phyloP scores from a whole-genome alignment of 30 jellyfish, hydroid and myxozoan genomes.

The Turritopsis dohrnii region DNA sequence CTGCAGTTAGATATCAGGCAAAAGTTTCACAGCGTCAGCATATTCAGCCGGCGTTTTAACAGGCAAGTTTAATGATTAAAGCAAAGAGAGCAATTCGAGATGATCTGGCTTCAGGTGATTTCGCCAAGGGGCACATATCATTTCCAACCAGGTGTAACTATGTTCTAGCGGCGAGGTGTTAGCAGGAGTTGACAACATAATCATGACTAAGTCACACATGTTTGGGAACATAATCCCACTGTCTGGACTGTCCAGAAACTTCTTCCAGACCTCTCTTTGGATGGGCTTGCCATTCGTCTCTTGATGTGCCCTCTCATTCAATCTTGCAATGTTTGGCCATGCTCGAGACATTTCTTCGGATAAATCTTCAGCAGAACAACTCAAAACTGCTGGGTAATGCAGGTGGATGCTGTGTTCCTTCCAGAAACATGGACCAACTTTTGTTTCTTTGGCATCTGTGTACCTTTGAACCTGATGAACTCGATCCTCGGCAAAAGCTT shows the following conservation, averaged over 20 bases:
- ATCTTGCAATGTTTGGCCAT: not conserved
- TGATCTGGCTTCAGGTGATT: too few species aligned
- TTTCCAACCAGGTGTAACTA: too few species aligned
- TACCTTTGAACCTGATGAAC: not conserved
- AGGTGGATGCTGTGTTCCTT: not conserved
- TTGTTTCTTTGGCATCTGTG: slow-evolving; percentile 2
- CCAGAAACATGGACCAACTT: not conserved
- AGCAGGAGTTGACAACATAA: not conserved
- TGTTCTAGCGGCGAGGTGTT: too few species aligned
- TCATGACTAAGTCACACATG: not conserved
- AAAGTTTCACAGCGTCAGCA: too few species aligned
- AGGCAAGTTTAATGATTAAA: too few species aligned
- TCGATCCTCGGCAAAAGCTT: not conserved
- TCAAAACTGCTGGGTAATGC: not conserved
- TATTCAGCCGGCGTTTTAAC: too few species aligned
- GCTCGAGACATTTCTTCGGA: not conserved
- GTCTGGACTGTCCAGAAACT: not conserved
- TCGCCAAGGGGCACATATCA: too few species aligned
- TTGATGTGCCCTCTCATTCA: not conserved
- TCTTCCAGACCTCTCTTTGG: not conserved
- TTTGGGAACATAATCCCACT: not conserved
- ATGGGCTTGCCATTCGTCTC: not conserved
- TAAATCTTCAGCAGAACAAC: not conserved
- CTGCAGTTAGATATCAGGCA: too few species aligned
- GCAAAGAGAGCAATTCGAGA: too few species aligned